Evolutionary conservation across 1,140 invertebrate species (phyloP).

Genomic region (Drosophila kanapiae): DNA sequence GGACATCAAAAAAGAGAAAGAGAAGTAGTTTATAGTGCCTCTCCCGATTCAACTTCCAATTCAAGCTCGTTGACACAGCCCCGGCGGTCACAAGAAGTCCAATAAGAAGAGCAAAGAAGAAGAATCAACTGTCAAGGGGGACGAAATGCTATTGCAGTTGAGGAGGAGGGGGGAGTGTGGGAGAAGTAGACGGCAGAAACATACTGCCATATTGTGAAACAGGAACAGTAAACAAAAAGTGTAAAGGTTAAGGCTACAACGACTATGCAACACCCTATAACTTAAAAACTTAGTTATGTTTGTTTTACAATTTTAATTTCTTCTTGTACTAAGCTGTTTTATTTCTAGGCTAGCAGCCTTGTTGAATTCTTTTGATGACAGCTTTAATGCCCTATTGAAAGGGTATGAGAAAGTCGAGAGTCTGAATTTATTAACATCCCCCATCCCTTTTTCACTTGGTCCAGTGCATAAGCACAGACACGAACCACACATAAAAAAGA

Average conservation of each 20-base stretch:
- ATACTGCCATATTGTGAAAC: slow-evolving; percentile 7
- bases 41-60: slow-evolving; percentile 5
- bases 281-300: neutral
- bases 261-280: neutral
- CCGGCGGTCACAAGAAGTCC: neutral
- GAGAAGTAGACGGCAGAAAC: neutral
- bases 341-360: neutral
- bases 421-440: neutral
- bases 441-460: slow-evolving; percentile 19
- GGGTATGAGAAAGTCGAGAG: slow-evolving; percentile 4
- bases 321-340: neutral
- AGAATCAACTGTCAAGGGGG: slow-evolving; percentile 34
- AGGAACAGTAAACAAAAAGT: neutral
- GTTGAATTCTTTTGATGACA: neutral
- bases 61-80: slow-evolving; percentile 11
- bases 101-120: slow-evolving; percentile 9
- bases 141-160: slow-evolving; percentile 16
- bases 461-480: slow-evolving; percentile 61
- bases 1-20: neutral
- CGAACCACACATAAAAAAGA: slow-evolving; percentile 49
- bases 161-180: neutral
- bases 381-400: neutral
- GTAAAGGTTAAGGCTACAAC: neutral
- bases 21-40: slow-evolving; percentile 6
- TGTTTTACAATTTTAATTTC: neutral